Evolutionary conservation across 1,140 invertebrate species (phyloP), one percentile per base, ranked within the genome.

Genomic region (Bactericera cockerelli): DNA sequence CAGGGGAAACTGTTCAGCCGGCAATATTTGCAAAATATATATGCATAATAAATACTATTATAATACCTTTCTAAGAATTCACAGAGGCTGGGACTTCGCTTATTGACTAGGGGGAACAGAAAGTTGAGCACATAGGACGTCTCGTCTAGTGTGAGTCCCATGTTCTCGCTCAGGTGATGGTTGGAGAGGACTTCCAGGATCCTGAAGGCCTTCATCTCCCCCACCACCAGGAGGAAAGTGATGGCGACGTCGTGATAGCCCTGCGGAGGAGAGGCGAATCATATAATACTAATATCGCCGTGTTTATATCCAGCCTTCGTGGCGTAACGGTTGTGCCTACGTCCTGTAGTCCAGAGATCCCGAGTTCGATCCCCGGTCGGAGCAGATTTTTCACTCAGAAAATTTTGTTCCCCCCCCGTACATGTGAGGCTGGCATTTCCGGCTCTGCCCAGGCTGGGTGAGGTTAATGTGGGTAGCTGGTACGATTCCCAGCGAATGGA

Each of bases 171-270:
- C 60, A 97, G 80, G 71, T 94, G 90, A 36, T 85, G 82, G 2
- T 79, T 74, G 24, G 90, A 91, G 57, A 97, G 75, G 65, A 82
- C 80, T 68, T 94, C 89, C 68, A 97, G 80, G 38, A 95, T 79
- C 53, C 82, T 79, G 70, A 92, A 92, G 24, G 89, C 88, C 19
- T 81, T 76, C 65, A 83, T 79, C 72, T 90, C 82, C 8, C 89
- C 89, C 68, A 93, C 85, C 1, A 97, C 93, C 64, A 98, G 74
- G 8, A 98, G 76, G 69, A 98, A 84, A 56, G 95, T 99, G 24
- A 98, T 87, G 60, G 93, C 95, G 53, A 99, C 87, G 76, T 99
- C 95, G 74, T 99, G 95, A 71, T 94, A 98, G 59, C 93, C 93
- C 86, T 90, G 73, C 61, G 77, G 77, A 61, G 53, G 58, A 56